Evolutionary conservation across 2,888 invertebrate genomes (phyloP).

Genomic region (Cephus spinipes): DNA sequence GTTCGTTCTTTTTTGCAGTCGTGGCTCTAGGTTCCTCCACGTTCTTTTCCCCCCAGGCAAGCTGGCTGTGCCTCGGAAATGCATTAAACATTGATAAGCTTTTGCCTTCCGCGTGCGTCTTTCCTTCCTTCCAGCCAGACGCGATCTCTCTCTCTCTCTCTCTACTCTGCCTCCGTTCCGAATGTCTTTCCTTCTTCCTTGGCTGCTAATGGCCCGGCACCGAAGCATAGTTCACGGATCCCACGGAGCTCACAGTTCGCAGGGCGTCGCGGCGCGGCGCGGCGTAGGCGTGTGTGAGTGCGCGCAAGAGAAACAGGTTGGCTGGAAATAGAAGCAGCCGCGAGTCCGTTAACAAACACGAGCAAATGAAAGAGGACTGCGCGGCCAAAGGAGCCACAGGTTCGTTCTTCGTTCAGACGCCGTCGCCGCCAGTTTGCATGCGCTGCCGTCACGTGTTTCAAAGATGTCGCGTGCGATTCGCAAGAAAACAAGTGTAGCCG

Average conservation of each 20-base stretch:
- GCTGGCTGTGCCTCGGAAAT: too few species aligned
- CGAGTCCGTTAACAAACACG: slow-evolving; percentile 22
- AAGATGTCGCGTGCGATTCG: slow-evolving; percentile 33
- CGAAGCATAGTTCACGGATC: too few species aligned
- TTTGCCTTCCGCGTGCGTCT: too few species aligned
- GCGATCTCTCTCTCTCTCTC: too few species aligned
- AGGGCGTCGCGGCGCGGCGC: background rate
- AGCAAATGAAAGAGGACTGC: slow-evolving; percentile 23
- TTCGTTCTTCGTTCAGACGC: background rate
- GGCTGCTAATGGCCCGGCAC: too few species aligned
- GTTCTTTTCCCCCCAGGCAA: too few species aligned
- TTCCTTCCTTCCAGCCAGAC: too few species aligned
- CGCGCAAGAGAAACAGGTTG: slow-evolving; percentile 27
- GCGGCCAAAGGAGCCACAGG: slow-evolving; percentile 7
- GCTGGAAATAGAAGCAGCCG: slow-evolving; percentile 30
- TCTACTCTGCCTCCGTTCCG: too few species aligned
- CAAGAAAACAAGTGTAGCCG: slow-evolving; percentile 24
- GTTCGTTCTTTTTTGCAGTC: too few species aligned
- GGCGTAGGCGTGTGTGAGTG: background rate
- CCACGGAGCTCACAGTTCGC: background rate
- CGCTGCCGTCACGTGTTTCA: background rate
- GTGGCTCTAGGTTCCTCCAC: too few species aligned
- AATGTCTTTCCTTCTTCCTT: too few species aligned
- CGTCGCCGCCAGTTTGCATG: background rate
- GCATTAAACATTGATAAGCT: too few species aligned